Evolutionary conservation across 2,113 vertebrate genomes (phyloP), one percentile per base, ranked within the genome.

Genomic region (Syngnathus typhle): DNA sequence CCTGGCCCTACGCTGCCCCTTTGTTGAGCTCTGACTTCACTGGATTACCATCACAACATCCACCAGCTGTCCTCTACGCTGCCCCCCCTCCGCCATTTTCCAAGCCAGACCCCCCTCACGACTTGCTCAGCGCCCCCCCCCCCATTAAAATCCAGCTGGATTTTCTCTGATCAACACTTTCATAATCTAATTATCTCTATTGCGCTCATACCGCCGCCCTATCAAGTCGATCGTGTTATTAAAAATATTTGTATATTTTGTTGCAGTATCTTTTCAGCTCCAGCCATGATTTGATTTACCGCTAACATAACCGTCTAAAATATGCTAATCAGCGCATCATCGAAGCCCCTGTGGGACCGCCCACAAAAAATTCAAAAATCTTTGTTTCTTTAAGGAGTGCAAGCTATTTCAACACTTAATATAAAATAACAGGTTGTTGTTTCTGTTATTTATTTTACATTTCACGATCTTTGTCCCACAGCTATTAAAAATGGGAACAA

Each of bases 11-110:
- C 84, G 85, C 85, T 89, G 86, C 84, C 81, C 83, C 80, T 91
- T 92, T 91, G 89, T 91, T 81, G 84, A 85, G 82, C 86, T 84
- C 85, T 92, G 91, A 92, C 89, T 92, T 89, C 86, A 86, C 87
- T 88, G 87, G 89, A 92, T 92, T 92, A 92, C 89, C 91, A 92
- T 92, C 91, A 91, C 91, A 92, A 92, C 91, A 92, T 92, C 91
- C 91, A 92, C 91, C 91, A 92, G 91, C 91, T 92, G 91, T 90
- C 90, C 88, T 83, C 84, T 83, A 76, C 64, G 73, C 73, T 77
- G 66, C 39, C 8, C 9, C 65, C 74, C 71, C 71, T 73, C 54
- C 72, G 71, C 54, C 19, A 37, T 36, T 65, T 27, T 73, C 69
- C 58, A 61, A 54, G 72, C 67, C 73, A 66, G 58, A 72, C 73